A percentile compares a stretch with the other conserved stretches of the same genome.
Evolutionary conservation across 2,113 vertebrate genomes (phyloP).

Genomic region (Penelope pileata): DNA sequence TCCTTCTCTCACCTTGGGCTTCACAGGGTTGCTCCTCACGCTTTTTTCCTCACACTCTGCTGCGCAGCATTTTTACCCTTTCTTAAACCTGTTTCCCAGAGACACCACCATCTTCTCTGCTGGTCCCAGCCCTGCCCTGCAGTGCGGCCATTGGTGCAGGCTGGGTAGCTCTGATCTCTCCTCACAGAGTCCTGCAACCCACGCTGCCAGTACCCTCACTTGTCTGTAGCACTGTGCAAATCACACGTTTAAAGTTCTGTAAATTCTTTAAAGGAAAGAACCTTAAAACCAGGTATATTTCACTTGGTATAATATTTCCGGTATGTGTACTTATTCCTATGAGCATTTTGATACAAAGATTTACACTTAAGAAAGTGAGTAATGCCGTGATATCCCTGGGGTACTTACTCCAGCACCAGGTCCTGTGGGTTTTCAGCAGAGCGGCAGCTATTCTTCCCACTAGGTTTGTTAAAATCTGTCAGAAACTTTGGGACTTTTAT

Average conservation of each 20-base stretch:
- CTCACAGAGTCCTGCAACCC: too few relatives aligned
- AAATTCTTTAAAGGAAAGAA: neutral
- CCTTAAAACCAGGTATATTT: neutral
- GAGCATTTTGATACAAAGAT: neutral
- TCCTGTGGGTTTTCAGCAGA: too few relatives aligned
- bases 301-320: neutral
- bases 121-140: accelerated
- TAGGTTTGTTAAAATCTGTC: too few relatives aligned
- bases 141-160: accelerated
- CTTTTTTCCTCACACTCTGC: neutral
- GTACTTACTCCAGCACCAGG: too few relatives aligned
- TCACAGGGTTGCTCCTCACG: neutral
- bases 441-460: too few relatives aligned
- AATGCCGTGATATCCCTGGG: neutral
- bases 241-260: neutral
- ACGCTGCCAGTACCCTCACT: too few relatives aligned
- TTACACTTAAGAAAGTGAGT: neutral
- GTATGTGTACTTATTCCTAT: neutral
- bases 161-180: neutral
- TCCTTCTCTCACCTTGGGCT: neutral
- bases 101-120: accelerated
- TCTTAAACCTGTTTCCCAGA: accelerated
- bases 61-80: neutral
- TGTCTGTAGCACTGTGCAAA: neutral
- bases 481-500: too few relatives aligned